Conservation (phyloP, 2,888 invertebrate genomes). For the Mythimna lalbum region DNA sequence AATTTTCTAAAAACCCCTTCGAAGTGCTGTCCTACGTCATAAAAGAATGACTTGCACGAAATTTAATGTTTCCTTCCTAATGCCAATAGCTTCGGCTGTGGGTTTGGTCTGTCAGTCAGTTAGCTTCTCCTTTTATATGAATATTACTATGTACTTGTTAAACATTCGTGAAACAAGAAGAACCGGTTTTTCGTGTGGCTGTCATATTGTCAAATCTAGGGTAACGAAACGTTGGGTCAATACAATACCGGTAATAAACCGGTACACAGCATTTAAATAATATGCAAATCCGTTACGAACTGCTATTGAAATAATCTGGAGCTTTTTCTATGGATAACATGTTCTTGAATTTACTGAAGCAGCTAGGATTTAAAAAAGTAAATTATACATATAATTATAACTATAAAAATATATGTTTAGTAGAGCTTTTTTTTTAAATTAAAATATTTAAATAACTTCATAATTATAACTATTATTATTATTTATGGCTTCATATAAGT, state of each 20-base stretch:
- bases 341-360: constrained; percentile 10
- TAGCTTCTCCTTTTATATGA: no score
- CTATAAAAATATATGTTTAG: no score
- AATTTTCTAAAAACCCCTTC: no score
- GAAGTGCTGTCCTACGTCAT: no score
- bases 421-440: no score
- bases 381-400: neutral
- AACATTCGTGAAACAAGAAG: constrained; percentile 6
- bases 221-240: constrained; percentile 35
- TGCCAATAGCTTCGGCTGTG: no score
- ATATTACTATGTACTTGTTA: neutral
- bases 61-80: no score
- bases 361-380: neutral
- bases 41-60: no score
- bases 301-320: constrained; percentile 37
- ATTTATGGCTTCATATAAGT: no score
- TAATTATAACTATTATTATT: no score
- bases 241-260: constrained; percentile 53
- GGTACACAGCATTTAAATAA: constrained; percentile 38
- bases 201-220: constrained; percentile 50
- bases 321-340: constrained; percentile 12
- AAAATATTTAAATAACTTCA: no score
- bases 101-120: no score
- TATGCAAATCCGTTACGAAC: constrained; percentile 58
- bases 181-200: constrained; percentile 35